Evolutionary conservation across 2,113 vertebrate species (phyloP).

Genomic region (Limanda limanda): DNA sequence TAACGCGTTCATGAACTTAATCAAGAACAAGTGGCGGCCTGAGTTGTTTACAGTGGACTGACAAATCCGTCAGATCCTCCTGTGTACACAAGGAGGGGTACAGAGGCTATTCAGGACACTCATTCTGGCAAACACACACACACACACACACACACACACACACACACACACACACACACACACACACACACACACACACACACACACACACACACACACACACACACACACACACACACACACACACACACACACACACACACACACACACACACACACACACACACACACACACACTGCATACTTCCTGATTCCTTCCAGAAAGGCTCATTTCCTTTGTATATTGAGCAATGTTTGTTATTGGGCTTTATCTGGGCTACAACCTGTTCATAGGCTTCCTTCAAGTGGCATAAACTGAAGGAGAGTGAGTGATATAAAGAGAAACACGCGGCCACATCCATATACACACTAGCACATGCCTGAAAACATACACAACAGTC

Average conservation of each 20-base stretch:
- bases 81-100: constrained; percentile 18
- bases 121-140: not conserved
- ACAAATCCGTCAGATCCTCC: not conserved
- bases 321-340: constrained; percentile 38
- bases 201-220: no score
- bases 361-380: constrained; percentile 23
- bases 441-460: not conserved
- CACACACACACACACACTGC: not conserved
- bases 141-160: not conserved
- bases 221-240: not conserved
- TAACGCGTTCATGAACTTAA: not conserved
- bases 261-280: not conserved
- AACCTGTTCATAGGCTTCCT: constrained; percentile 32
- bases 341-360: constrained; percentile 37
- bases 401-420: not conserved
- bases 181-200: not conserved
- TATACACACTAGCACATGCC: not conserved
- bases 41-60: not conserved
- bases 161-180: not conserved
- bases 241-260: not conserved
- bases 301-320: constrained; percentile 34
- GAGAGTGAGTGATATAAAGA: not conserved
- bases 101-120: not conserved
- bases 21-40: no score
- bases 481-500: not conserved